A percentile compares a stretch with the other conserved stretches of the same genome.
Conservation (phyloP, 2,113 vertebrate genomes). For the Pungitius pungitius region DNA sequence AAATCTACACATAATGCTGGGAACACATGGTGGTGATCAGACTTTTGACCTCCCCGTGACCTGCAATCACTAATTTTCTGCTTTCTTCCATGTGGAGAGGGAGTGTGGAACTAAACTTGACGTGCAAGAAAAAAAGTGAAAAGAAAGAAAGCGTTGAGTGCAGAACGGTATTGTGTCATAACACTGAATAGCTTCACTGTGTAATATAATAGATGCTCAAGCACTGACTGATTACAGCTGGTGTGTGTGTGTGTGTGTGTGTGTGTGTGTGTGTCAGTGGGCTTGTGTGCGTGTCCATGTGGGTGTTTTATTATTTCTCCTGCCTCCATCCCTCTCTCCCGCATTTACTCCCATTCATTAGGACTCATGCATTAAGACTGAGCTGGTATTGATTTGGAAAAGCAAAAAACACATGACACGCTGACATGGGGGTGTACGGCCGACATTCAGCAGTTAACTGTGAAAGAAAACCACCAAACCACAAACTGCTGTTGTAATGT, state of each 20-base stretch:
- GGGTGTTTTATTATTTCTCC: slow-evolving; percentile 32
- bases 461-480: slow-evolving; percentile 30
- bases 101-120: slow-evolving; percentile 59
- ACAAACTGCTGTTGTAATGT: slow-evolving; percentile 33
- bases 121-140: slow-evolving; percentile 33
- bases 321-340: slow-evolving; percentile 18
- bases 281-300: slow-evolving; percentile 14
- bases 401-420: slow-evolving; percentile 18
- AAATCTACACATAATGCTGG: slow-evolving; percentile 59
- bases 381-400: slow-evolving; percentile 36
- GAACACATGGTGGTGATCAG: slow-evolving; percentile 73
- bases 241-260: slow-evolving; percentile 10
- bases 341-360: slow-evolving; percentile 37
- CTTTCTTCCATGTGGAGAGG: slow-evolving; percentile 61
- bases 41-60: slow-evolving; percentile 64
- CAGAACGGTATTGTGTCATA: slow-evolving; percentile 47
- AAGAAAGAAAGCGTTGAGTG: slow-evolving; percentile 39
- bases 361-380: slow-evolving; percentile 30
- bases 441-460: slow-evolving; percentile 10
- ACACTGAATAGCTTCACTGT: slow-evolving; percentile 49
- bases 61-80: slow-evolving; percentile 71
- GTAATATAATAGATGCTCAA: slow-evolving; percentile 44
- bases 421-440: background rate
- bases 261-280: slow-evolving; percentile 2
- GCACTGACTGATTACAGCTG: slow-evolving; percentile 31